Evolutionary conservation across 2,113 vertebrate genomes (phyloP).

Genomic region (Vulpes ferrilata): DNA sequence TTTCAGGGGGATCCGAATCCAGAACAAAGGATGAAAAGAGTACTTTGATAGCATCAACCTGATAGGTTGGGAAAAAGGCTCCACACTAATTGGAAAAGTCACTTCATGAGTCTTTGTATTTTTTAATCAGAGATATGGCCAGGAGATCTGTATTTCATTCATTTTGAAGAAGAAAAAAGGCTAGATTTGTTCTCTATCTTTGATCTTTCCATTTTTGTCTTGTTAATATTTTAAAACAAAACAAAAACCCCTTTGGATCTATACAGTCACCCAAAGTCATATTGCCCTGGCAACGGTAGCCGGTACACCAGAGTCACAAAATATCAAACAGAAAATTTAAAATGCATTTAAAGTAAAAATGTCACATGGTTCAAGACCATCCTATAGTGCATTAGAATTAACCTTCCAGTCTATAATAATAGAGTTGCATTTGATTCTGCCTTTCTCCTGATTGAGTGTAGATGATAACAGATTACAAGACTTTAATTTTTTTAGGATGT

Average conservation of each 20-base stretch:
- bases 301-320: slow-evolving; percentile 50
- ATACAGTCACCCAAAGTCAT: slow-evolving; percentile 56
- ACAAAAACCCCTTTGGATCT: slow-evolving; percentile 59
- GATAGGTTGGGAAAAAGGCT: not conserved
- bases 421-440: not conserved
- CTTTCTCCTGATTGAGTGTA: slow-evolving; percentile 13
- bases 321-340: slow-evolving; percentile 64
- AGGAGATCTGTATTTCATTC: slow-evolving; percentile 47
- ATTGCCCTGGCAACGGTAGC: slow-evolving; percentile 80
- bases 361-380: slow-evolving; percentile 59
- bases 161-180: slow-evolving; percentile 43
- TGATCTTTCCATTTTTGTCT: slow-evolving; percentile 70
- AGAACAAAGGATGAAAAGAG: not conserved
- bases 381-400: slow-evolving; percentile 25
- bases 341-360: slow-evolving; percentile 67
- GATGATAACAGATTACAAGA: not conserved
- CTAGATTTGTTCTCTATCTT: slow-evolving; percentile 42
- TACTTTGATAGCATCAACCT: not conserved
- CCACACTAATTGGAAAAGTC: not conserved
- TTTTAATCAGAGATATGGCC: slow-evolving; percentile 27
- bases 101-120: not conserved
- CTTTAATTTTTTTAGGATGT: slow-evolving; percentile 39
- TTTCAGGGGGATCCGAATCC: not conserved
- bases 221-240: slow-evolving; percentile 76
- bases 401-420: not conserved